Conservation (phyloP, 2,113 vertebrate genomes). For the Entomyzon cyanotis region DNA sequence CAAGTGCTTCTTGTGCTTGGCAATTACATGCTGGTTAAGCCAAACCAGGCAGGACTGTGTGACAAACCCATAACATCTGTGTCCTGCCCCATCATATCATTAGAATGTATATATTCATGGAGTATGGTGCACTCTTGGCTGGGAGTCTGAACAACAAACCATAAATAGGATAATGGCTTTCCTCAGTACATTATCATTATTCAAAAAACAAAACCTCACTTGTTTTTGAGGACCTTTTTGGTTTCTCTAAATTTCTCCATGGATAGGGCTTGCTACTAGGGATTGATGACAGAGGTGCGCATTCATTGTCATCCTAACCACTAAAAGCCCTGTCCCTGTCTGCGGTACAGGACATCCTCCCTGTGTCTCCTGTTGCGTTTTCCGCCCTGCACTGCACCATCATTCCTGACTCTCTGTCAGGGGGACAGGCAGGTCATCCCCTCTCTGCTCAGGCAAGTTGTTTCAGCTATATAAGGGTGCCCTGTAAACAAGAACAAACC, state of each 20-base stretch:
- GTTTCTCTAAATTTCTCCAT: conserved; percentile 35
- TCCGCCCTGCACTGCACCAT: background rate
- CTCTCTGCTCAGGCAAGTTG: background rate
- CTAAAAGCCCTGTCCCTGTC: conserved; percentile 34
- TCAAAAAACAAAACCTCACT: conserved; percentile 38
- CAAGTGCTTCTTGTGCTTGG: background rate
- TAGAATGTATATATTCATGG: conserved; percentile 53
- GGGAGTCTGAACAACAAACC: conserved; percentile 52
- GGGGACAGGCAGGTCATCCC: background rate
- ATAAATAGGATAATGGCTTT: conserved; percentile 49
- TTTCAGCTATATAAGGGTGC: background rate
- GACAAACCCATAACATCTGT: conserved; percentile 48
- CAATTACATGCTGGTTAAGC: conserved; percentile 4
- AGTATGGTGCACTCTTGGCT: background rate
- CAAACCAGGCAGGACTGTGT: conserved; percentile 21
- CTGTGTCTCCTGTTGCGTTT: background rate
- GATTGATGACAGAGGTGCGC: conserved; percentile 49
- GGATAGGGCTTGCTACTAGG: conserved; percentile 5
- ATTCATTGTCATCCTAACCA: conserved; percentile 37
- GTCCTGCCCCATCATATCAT: conserved; percentile 27
- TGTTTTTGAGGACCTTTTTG: conserved; percentile 19
- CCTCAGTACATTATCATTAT: conserved; percentile 6
- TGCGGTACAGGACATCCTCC: conserved; percentile 26
- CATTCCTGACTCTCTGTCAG: background rate
- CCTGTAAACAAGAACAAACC: background rate